Percentiles rank a stretch among this genome's conserved stretches.
Evolutionary conservation across 1,140 invertebrate genomes (phyloP).

Genomic region (Pseudobourletiella spinata): DNA sequence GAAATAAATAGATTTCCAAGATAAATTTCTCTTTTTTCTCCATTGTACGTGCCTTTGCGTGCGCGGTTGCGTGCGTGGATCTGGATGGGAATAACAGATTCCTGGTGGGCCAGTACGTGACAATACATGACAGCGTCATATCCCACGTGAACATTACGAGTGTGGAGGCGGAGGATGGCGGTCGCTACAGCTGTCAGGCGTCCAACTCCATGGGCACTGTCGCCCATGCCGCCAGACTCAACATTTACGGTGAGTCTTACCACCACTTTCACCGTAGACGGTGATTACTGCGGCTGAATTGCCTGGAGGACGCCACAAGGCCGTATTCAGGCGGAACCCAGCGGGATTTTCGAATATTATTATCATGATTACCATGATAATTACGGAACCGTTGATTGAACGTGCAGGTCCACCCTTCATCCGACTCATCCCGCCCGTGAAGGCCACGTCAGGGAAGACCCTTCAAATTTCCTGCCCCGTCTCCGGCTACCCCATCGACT

Average conservation of each 20-base stretch:
- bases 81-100: too few relatives aligned
- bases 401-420: constrained; percentile 68
- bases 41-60: too few relatives aligned
- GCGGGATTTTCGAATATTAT: too few relatives aligned
- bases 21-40: too few relatives aligned
- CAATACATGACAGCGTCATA: constrained; percentile 81
- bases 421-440: constrained; percentile 69
- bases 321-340: too few relatives aligned
- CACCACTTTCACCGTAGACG: too few relatives aligned
- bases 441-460: constrained; percentile 69
- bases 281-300: not conserved
- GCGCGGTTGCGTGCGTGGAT: too few relatives aligned
- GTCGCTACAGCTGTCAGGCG: constrained; percentile 62
- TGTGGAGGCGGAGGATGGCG: constrained; percentile 71
- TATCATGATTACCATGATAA: too few relatives aligned
- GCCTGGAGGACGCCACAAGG: too few relatives aligned
- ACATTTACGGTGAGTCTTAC: constrained; percentile 76
- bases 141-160: constrained; percentile 89
- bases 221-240: constrained; percentile 71
- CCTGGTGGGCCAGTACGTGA: constrained; percentile 82
- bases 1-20: too few relatives aligned
- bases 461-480: constrained; percentile 73
- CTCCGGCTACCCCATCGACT: constrained; percentile 50
- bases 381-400: not conserved
- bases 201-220: constrained; percentile 67